Conservation (phyloP, 1,140 invertebrate species). For the Diorhabda carinulata region DNA sequence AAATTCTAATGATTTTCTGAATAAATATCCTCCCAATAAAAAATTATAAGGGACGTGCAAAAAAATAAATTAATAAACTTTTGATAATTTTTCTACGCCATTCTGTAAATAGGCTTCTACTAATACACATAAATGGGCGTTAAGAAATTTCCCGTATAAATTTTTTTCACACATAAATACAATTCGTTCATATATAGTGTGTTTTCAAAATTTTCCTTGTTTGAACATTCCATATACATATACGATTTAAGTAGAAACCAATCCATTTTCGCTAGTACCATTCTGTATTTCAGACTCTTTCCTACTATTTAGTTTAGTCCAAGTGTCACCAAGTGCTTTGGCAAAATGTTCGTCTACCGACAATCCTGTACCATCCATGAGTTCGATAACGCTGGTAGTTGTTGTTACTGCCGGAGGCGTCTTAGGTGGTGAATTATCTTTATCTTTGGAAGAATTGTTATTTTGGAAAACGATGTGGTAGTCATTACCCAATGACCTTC, state of each 20-base stretch:
- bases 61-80: no score
- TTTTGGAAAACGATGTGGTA: conserved; percentile 72
- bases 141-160: no score
- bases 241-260: conserved; percentile 23
- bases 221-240: no score
- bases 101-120: no score
- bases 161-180: no score
- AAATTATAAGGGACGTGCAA: no score
- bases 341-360: conserved; percentile 93
- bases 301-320: conserved; percentile 68
- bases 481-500: conserved; percentile 84
- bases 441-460: conserved; percentile 53
- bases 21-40: no score
- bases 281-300: conserved; percentile 40
- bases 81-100: no score
- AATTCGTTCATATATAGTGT: no score
- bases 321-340: conserved; percentile 91
- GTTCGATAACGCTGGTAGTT: conserved; percentile 40
- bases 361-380: conserved; percentile 41
- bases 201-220: no score
- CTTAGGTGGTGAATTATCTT: conserved; percentile 33
- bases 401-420: conserved; percentile 42
- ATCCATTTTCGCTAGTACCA: conserved; percentile 31
- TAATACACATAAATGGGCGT: no score
- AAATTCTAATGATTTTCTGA: no score